phyloP scores from a whole-genome alignment of 2,888 invertebrate species.

The Pristionchus mayeri region DNA sequence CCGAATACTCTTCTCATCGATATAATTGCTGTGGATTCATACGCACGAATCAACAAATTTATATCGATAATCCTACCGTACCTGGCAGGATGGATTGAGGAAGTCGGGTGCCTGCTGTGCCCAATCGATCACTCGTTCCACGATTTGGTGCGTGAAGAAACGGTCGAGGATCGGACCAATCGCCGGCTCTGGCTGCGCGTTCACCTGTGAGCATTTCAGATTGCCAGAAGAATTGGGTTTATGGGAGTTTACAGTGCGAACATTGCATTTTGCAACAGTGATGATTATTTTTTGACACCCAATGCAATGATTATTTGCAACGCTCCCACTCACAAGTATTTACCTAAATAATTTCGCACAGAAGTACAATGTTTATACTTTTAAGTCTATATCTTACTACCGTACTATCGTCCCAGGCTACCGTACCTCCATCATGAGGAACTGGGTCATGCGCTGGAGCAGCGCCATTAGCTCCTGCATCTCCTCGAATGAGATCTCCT shows the following conservation, averaged over 20 bases:
- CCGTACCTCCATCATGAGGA: conserved; percentile 68
- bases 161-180: conserved; percentile 74
- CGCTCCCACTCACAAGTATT: too few relatives aligned
- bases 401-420: neutral
- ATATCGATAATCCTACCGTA: too few relatives aligned
- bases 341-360: too few relatives aligned
- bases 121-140: conserved; percentile 68
- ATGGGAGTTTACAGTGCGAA: neutral
- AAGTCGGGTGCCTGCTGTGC: conserved; percentile 63
- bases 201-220: conserved; percentile 53
- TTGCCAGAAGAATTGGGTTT: neutral
- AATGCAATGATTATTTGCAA: too few relatives aligned
- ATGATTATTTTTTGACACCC: neutral
- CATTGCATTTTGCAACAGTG: too few relatives aligned
- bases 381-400: neutral
- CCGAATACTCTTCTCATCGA: too few relatives aligned
- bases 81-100: conserved; percentile 65
- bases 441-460: conserved; percentile 65
- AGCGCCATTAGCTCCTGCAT: conserved; percentile 61
- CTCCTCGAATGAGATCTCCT: conserved; percentile 61
- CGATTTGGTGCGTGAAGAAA: conserved; percentile 71
- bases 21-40: too few relatives aligned
- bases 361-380: neutral
- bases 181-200: conserved; percentile 71
- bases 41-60: too few relatives aligned